These are phyloP conservation scores for Microcebus tavaratra DNA, from an alignment of 2,113 vertebrate genomes.

Conservation along the genomic window DNA sequence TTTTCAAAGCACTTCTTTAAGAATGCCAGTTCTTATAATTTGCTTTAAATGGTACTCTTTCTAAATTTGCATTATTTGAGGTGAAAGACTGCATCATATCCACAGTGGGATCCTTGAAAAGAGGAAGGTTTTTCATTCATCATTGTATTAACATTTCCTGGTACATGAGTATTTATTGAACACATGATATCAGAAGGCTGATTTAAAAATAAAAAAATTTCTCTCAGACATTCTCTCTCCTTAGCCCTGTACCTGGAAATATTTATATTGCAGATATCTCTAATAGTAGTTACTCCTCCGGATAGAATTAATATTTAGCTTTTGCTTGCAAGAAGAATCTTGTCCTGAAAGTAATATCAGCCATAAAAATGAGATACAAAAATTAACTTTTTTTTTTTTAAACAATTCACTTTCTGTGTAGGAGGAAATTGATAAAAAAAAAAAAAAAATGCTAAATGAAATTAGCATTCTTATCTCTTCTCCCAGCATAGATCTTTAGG, in stretches of 20 bases:
- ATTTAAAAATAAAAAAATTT: not conserved
- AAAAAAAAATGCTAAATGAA: conserved; percentile 32
- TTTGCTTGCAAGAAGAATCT: conserved; percentile 25
- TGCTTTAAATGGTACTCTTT: not conserved
- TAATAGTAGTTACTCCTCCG: not conserved
- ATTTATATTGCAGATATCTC: not conserved
- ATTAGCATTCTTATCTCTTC: conserved; percentile 52
- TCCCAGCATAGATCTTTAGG: conserved; percentile 10
- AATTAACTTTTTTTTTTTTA: conserved; percentile 52
- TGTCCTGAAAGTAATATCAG: not conserved
- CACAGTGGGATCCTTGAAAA: not conserved
- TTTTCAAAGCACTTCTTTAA: not conserved
- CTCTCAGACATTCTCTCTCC: not conserved
- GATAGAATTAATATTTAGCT: conserved; percentile 55
- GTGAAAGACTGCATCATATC: not conserved
- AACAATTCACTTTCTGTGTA: conserved; percentile 11
- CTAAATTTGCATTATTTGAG: not conserved
- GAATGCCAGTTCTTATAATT: not conserved
- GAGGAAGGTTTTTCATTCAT: not conserved
- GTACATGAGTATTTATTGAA: not conserved
- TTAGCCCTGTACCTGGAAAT: not conserved
- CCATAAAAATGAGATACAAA: conserved; percentile 37
- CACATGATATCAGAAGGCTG: not conserved
- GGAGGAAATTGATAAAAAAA: conserved; percentile 37
- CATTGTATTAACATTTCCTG: not conserved